Evolutionary conservation across 2,888 invertebrate species (phyloP), one percentile per base, ranked within the genome.

Genomic region (Leuctra nigra): DNA sequence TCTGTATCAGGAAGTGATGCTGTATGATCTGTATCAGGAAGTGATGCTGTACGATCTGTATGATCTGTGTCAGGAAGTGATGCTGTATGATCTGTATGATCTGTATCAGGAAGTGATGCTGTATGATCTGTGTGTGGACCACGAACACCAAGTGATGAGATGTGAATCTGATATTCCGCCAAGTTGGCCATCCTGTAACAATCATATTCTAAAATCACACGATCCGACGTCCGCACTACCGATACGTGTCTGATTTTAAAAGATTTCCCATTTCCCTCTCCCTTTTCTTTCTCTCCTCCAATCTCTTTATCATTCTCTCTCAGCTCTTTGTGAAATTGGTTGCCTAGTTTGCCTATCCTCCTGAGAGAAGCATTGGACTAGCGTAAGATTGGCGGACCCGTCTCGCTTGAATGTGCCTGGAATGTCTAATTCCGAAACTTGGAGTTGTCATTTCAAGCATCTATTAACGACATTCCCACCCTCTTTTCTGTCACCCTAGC

Each of bases 311-410:
- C 41, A 41, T 41, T 41, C 41, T 41, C 41, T 41, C 11, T n/a
- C 20, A 41, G 41, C 41, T 41, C 41, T 41, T 41, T 41, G 41
- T 41, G 41, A 41, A 41, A 41, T 41, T 41, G 41, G 41, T 20
- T 41, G 41, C 41, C 41, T 41, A 41, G 41, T 41, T 41, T 41
- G 41, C 41, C 41, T 41, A 41, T 41, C 41, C 41, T 41, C 41
- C 16, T 11, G 41, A 18, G 41, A 29, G 16, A 9, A 16, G 4
- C 4, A 20, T 41, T 18, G 41, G 41, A 41, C 41, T 29, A 20
- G 18, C 20, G 41, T 18, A 41, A 41, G 41, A 41, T 41, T 41
- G 41, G 41, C n/a, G 18, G 41, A 11, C 41, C 20, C 41, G 41
- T 41, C 41, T 7, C 41, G 20, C 41, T 16, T 20, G 41, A 11